Evolutionary conservation across 2,888 invertebrate genomes (phyloP).

Genomic region (Caenorhabditis macrosperma): DNA sequence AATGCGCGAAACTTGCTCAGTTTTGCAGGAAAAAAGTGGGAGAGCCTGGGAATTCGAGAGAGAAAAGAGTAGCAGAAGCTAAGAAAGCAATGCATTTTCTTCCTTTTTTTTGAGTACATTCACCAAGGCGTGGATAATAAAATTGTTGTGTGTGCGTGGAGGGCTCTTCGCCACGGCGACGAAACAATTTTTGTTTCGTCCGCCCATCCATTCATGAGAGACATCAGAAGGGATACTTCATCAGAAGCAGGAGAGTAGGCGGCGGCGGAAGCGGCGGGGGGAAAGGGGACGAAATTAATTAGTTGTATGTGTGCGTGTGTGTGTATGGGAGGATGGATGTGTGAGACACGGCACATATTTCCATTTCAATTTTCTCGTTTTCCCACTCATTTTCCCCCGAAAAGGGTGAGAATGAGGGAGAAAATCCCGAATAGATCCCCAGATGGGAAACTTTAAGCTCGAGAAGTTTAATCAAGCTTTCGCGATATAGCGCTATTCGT

Average conservation of each 20-base stretch:
- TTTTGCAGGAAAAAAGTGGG: too few species aligned
- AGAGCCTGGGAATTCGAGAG: neutral
- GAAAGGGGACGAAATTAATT: conserved; percentile 28
- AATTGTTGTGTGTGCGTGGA: conserved; percentile 24
- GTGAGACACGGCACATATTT: neutral
- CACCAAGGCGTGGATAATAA: conserved; percentile 35
- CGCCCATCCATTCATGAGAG: too few species aligned
- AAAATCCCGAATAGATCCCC: neutral
- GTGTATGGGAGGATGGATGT: neutral
- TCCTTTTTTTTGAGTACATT: neutral
- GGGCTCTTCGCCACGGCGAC: neutral
- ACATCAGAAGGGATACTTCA: neutral
- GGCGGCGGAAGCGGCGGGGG: neutral
- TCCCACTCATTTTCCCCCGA: too few species aligned
- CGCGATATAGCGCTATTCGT: too few species aligned
- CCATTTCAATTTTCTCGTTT: neutral
- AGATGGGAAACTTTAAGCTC: neutral
- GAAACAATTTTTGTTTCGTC: neutral
- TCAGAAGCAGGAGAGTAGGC: neutral
- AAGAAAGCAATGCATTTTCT: conserved; percentile 20
- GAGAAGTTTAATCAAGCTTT: too few species aligned
- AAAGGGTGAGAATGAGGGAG: neutral
- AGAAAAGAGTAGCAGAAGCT: neutral
- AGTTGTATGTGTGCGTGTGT: conserved; percentile 15
- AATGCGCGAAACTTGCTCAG: neutral